Evolutionary conservation across 2,797 vertebrate species (phyloP), one percentile per base, ranked within the genome.

Genomic region (Neomorphus geoffroyi): DNA sequence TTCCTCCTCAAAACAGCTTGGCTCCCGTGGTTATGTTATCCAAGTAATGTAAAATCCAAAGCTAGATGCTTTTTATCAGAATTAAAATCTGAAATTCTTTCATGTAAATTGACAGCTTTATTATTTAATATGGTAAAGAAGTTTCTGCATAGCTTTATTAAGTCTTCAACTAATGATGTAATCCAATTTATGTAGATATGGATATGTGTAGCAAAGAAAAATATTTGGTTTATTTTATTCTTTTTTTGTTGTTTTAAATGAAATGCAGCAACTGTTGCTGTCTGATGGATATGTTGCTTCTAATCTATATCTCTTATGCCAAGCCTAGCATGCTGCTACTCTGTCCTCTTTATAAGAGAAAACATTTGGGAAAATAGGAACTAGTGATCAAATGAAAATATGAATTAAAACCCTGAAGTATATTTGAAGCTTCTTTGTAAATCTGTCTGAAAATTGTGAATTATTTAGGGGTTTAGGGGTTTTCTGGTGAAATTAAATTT

Each of bases 41-140:
- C 87, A 91, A 93, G 71, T 74, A 64, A 86, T 17, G 10, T 46
- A 30, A 79, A 73, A 88, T 65, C 12, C 5, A 6, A 75, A 93
- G 69, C 11, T 56, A 79, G 7, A 2, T 70, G 32, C 9, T 24
- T 88, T 65, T 75, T 21, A 64, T 45, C 48, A 1, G 2, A 90
- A n/a, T 35, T 86, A 7, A 46, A 78, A 71, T 78, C 15, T 75
- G 48, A 91, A 88, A 61, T 43, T 82, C 53, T 57, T 83, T 70
- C 2, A 4, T 69, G 4, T 57, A 79, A 86, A 75, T 50, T 41
- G 56, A 32, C 0, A 14, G 7, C 28, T 33, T 50, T 65, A 1
- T 75, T 46, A 35, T 58, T 80, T 67, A 57, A 30, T 58, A 50
- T 43, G 37, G 48, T 24, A 15, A 57, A 78, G 37, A 72, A 65